A percentile compares a stretch with the other conserved stretches of the same genome.
phyloP scores from a whole-genome alignment of 2,888 invertebrate genomes.

The Helleia helle region DNA sequence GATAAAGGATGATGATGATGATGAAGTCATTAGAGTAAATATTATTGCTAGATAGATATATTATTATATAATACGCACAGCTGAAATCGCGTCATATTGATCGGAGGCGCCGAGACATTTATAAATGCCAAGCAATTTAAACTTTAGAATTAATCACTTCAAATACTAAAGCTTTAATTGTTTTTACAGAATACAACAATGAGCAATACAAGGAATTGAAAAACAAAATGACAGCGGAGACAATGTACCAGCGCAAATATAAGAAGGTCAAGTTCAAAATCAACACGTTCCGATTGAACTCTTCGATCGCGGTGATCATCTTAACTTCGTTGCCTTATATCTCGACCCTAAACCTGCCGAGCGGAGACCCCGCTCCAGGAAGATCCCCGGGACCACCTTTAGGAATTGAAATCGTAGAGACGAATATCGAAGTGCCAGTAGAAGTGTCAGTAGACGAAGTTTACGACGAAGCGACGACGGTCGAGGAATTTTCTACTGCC shows the following conservation, averaged over 20 bases:
- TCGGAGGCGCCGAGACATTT: too few species aligned
- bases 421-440: slow-evolving; percentile 25
- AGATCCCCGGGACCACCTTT: slow-evolving; percentile 77
- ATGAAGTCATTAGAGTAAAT: too few species aligned
- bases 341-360: slow-evolving; percentile 54
- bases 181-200: background rate
- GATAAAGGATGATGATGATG: too few species aligned
- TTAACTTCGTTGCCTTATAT: slow-evolving; percentile 55
- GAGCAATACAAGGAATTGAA: slow-evolving; percentile 4
- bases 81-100: too few species aligned
- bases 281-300: slow-evolving; percentile 31
- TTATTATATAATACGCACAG: too few species aligned
- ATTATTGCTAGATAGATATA: too few species aligned
- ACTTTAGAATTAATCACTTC: too few species aligned
- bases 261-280: slow-evolving; percentile 35
- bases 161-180: too few species aligned
- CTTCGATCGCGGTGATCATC: slow-evolving; percentile 39
- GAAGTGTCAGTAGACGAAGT: slow-evolving; percentile 29
- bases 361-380: slow-evolving; percentile 79
- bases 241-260: slow-evolving; percentile 1
- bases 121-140: too few species aligned
- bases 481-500: slow-evolving; percentile 34
- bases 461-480: slow-evolving; percentile 43
- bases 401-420: too few species aligned
- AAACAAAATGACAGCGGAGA: slow-evolving; percentile 1